Evolutionary conservation across 2,888 invertebrate species (phyloP), one percentile per base, ranked within the genome.

Genomic region (Lasioglossum zephyrum): DNA sequence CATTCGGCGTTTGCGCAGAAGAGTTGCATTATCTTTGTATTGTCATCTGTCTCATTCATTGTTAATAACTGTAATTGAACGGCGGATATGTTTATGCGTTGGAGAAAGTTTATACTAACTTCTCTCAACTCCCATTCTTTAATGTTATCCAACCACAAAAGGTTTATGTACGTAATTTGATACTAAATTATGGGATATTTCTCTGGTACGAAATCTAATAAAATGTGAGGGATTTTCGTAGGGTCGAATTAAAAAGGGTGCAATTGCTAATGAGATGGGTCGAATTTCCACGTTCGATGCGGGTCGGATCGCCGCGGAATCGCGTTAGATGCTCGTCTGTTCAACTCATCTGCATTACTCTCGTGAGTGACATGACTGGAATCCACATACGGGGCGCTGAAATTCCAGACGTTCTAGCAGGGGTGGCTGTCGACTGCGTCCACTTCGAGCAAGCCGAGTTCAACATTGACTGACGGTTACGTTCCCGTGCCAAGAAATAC

Each of bases 291-390:
- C 57, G 18, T 36, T 63, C 22, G 66, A 6, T 26, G 53, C 75
- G 39, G 9, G 9, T n/a, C 49, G 74, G 76, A 73, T 73, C 47
- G 41, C 69, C 31, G 41, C 18, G 47, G 73, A 69, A 74, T 82
- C 77, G 60, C 75, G 53, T 69, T 85, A 73, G 73, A 63, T 63
- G 73, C 74, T 16, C 84, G 77, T 85, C 77, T 79, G 77, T 47
- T 73, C 74, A 57, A 83, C 82, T 88, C 84, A 60, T 84, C 86
- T 69, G 78, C 91, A 90, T 90, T 88, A 86, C 85, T 88, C 81
- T 80, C 88, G 63, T 76, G 91, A 85, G 79, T 81, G 89, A 89
- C 91, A 75, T 82, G 86, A 77, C 86, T 82, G 86, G 89, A 82
- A 82, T 77, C 81, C 82, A 72, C 85, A 80, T 80, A 88, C 88